Conservation (phyloP, 2,888 invertebrate genomes). For the Conchocele bisecta region DNA sequence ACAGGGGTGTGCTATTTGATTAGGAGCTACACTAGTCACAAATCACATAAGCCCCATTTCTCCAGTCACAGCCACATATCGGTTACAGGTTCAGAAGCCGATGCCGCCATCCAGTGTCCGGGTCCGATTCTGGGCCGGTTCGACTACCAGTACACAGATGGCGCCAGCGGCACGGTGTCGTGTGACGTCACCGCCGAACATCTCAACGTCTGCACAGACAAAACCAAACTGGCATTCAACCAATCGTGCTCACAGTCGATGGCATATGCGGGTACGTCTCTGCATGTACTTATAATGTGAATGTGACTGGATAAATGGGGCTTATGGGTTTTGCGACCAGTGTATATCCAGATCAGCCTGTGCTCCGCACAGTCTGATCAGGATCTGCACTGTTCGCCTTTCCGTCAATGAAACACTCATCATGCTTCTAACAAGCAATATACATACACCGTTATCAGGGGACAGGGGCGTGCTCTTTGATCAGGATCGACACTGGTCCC, state of each 20-base stretch:
- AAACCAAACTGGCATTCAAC: slow-evolving; percentile 38
- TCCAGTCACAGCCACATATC: too few relatives aligned
- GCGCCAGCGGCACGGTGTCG: slow-evolving; percentile 9
- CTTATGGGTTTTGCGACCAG: too few relatives aligned
- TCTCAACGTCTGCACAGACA: slow-evolving; percentile 55
- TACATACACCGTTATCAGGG: too few relatives aligned
- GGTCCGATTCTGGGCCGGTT: slow-evolving; percentile 39
- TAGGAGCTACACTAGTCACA: too few relatives aligned
- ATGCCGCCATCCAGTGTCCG: slow-evolving; percentile 32
- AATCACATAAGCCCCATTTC: too few relatives aligned
- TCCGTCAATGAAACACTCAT: background rate
- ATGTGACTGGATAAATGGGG: too few relatives aligned
- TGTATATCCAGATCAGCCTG: too few relatives aligned
- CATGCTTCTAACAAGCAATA: background rate
- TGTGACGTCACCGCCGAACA: slow-evolving; percentile 28
- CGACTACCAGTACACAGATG: slow-evolving; percentile 34
- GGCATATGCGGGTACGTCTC: slow-evolving; percentile 50
- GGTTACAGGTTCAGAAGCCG: slow-evolving; percentile 29
- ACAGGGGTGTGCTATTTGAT: too few relatives aligned
- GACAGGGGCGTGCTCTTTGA: too few relatives aligned
- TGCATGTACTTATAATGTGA: background rate
- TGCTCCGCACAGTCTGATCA: too few relatives aligned
- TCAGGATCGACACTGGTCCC: too few relatives aligned
- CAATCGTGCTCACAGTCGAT: slow-evolving; percentile 25
- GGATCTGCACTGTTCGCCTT: too few relatives aligned